Conservation (phyloP, 2,888 invertebrate species). For the Heliconius cydno region DNA sequence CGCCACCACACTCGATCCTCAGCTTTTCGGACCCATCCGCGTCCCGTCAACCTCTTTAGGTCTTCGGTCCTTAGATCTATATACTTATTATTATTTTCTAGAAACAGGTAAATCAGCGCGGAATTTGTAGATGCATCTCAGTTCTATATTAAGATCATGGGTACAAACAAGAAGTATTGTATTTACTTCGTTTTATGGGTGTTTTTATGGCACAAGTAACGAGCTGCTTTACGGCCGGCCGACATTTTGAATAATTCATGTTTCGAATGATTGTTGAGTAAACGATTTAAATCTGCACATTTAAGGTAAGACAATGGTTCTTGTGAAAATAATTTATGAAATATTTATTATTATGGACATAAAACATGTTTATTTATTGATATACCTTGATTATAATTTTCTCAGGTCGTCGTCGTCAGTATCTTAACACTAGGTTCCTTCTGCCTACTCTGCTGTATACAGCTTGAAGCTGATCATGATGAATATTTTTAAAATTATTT, state of each 20-base stretch:
- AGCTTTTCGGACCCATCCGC: no score
- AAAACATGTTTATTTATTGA: background rate
- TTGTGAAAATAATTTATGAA: conserved; percentile 5
- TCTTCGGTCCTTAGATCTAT: no score
- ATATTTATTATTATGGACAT: background rate
- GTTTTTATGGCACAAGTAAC: conserved; percentile 48
- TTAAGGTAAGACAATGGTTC: conserved; percentile 11
- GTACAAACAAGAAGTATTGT: conserved; percentile 38
- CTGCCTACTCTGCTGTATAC: no score
- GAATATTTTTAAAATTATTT: no score
- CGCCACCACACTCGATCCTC: no score
- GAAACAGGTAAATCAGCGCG: conserved; percentile 18
- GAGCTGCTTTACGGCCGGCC: conserved; percentile 46
- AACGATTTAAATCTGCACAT: conserved; percentile 34
- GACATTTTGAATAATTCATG: conserved; percentile 49
- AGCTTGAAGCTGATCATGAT: no score
- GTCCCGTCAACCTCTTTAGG: no score
- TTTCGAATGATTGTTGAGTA: conserved; percentile 38
- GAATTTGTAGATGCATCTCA: conserved; percentile 1
- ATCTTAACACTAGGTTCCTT: no score
- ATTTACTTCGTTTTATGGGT: conserved; percentile 44
- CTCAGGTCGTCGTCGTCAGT: no score
- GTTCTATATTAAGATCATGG: conserved; percentile 33
- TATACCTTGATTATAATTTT: background rate
- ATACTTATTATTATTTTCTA: background rate